phyloP scores from a whole-genome alignment of 2,888 invertebrate genomes.

The Matsumyia berberina region DNA sequence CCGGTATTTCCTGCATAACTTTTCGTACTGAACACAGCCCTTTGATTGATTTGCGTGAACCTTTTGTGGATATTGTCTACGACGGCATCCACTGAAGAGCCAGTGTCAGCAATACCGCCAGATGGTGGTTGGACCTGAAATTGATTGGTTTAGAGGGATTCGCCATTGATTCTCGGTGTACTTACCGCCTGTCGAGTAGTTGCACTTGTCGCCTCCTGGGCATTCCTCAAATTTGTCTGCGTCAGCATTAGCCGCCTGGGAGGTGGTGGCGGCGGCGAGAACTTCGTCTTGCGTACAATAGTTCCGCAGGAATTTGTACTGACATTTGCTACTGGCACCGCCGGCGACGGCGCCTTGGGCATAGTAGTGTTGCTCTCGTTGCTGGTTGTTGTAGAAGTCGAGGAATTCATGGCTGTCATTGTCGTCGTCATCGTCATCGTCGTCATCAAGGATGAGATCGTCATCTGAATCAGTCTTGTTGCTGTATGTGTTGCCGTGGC shows the following conservation, averaged over 20 bases:
- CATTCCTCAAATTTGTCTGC: constrained; percentile 81
- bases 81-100: constrained; percentile 84
- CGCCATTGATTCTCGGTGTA: background rate
- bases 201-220: constrained; percentile 70
- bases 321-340: constrained; percentile 34
- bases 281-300: constrained; percentile 77
- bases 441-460: constrained; percentile 84
- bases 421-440: constrained; percentile 81
- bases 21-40: constrained; percentile 82
- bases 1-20: constrained; percentile 78
- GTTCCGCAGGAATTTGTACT: constrained; percentile 75
- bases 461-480: constrained; percentile 76
- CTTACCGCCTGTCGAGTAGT: constrained; percentile 78
- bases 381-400: constrained; percentile 86
- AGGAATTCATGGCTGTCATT: constrained; percentile 85
- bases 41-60: constrained; percentile 78
- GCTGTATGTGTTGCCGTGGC: constrained; percentile 57
- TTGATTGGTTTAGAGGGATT: background rate
- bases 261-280: constrained; percentile 82
- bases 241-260: constrained; percentile 83
- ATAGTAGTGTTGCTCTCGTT: constrained; percentile 86
- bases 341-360: constrained; percentile 70
- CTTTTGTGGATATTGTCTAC: constrained; percentile 84
- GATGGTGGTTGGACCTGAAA: constrained; percentile 79
- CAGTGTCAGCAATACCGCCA: constrained; percentile 85